Percentiles rank a stretch among this genome's conserved stretches.
Conservation (phyloP, 2,888 invertebrate genomes). For the Conomelus anceps region DNA sequence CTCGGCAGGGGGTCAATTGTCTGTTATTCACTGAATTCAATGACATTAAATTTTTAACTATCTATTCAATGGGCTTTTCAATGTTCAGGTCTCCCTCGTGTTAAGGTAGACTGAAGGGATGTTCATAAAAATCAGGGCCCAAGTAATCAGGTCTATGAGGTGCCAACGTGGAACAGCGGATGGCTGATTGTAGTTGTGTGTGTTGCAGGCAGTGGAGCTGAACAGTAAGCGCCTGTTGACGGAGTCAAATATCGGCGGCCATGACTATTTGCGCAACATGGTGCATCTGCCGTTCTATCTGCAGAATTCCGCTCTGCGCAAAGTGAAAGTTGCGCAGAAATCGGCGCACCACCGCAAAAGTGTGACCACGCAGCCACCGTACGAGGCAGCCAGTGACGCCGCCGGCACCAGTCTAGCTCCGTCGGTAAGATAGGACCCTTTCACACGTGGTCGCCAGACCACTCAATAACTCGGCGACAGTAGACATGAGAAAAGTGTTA, state of each 20-base stretch:
- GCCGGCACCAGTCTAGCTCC: constrained; percentile 16
- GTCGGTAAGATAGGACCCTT: constrained; percentile 5
- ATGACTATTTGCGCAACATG: constrained; percentile 90
- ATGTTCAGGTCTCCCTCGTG: too few relatives aligned
- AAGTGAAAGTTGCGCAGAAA: constrained; percentile 80
- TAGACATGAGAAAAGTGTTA: too few relatives aligned
- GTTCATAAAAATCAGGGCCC: too few relatives aligned
- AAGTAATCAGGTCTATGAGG: too few relatives aligned
- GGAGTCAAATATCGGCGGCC: constrained; percentile 90
- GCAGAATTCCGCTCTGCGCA: constrained; percentile 89
- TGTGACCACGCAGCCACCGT: not conserved
- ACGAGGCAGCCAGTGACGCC: not conserved
- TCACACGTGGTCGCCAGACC: not conserved
- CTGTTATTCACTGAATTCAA: too few relatives aligned
- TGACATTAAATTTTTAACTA: too few relatives aligned
- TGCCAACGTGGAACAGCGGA: too few relatives aligned
- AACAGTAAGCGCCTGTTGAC: constrained; percentile 80
- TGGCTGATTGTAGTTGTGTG: not conserved
- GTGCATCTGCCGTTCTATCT: constrained; percentile 97
- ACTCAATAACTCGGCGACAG: too few relatives aligned
- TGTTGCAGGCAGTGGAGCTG: constrained; percentile 84
- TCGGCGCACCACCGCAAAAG: constrained; percentile 54
- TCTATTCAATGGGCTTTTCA: too few relatives aligned
- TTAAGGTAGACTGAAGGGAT: too few relatives aligned
- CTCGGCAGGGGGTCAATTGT: too few relatives aligned